phyloP scores from a whole-genome alignment of 2,113 vertebrate species.

The Ophthalmolycus amberensis region DNA sequence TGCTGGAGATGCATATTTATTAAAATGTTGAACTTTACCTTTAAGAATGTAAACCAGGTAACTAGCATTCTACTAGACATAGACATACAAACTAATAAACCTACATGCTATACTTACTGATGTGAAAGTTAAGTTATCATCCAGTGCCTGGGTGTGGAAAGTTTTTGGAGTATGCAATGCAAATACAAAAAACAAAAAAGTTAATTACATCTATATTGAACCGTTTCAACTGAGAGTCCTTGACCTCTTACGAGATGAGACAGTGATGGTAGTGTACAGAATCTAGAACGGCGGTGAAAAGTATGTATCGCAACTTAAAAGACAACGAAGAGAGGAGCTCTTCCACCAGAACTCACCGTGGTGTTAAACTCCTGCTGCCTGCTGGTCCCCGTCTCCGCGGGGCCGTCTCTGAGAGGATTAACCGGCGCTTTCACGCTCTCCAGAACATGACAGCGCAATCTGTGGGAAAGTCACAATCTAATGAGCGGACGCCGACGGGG shows the following conservation, averaged over 20 bases:
- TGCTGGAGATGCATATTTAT: neutral
- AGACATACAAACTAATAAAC: neutral
- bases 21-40: neutral
- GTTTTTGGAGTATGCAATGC: neutral
- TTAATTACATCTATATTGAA: neutral
- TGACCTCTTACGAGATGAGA: neutral
- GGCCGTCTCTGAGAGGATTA: slow-evolving; percentile 81
- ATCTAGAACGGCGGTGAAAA: neutral
- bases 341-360: slow-evolving; percentile 79
- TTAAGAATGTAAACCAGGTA: neutral
- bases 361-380: slow-evolving; percentile 87
- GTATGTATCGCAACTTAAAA: neutral
- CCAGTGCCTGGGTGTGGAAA: neutral
- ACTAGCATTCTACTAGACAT: neutral
- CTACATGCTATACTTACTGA: neutral
- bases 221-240: neutral
- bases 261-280: neutral
- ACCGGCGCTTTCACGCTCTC: slow-evolving; percentile 85
- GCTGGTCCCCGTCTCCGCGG: slow-evolving; percentile 71
- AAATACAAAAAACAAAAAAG: neutral
- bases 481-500: slow-evolving; percentile 1
- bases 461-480: slow-evolving; percentile 62
- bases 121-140: neutral
- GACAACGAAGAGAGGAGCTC: neutral
- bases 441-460: slow-evolving; percentile 91